phyloP scores from a whole-genome alignment of 1,140 invertebrate genomes.

The Lucilia cuprina region DNA sequence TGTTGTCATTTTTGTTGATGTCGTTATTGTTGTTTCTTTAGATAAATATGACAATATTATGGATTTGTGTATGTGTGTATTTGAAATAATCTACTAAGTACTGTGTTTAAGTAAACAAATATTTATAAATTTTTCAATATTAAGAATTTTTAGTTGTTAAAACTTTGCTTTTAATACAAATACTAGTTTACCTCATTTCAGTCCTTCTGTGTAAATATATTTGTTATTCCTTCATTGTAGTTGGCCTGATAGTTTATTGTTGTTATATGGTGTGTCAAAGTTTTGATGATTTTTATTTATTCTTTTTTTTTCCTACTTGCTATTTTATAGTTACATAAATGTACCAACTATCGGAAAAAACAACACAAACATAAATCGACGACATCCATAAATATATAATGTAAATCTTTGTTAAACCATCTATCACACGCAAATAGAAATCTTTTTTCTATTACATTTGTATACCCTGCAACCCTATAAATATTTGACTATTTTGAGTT shows the following conservation, averaged over 20 bases:
- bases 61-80: constrained; percentile 15
- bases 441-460: background rate
- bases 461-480: no score
- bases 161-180: no score
- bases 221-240: constrained; percentile 5
- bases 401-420: constrained; percentile 29
- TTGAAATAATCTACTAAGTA: no score
- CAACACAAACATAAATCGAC: background rate
- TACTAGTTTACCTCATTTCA: background rate
- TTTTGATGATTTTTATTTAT: background rate
- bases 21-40: constrained; percentile 21
- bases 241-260: constrained; percentile 10
- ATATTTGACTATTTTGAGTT: no score
- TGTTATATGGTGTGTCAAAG: constrained; percentile 9
- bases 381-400: background rate
- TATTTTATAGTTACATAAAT: background rate
- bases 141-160: no score
- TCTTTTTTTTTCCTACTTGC: background rate
- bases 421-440: constrained; percentile 15
- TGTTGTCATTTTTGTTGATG: no score
- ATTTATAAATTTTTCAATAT: no score
- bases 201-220: background rate
- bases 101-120: no score
- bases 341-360: background rate
- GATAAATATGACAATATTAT: constrained; percentile 21